Percentiles rank a stretch among this genome's conserved stretches.
phyloP scores from a whole-genome alignment of 2,113 vertebrate species.

The Nesospiza acunhae region DNA sequence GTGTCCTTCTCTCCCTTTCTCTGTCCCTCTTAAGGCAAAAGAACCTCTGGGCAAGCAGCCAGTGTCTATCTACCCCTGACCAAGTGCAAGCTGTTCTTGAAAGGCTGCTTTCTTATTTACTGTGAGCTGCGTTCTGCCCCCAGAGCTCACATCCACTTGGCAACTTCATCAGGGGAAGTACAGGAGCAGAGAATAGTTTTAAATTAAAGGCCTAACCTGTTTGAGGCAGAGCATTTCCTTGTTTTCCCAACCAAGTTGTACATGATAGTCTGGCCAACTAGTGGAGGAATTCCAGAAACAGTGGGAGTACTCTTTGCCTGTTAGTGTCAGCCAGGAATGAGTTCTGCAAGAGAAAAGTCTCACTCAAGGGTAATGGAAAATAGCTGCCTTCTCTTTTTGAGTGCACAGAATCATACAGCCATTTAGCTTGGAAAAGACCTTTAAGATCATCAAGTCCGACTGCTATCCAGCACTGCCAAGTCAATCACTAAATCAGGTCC shows the following conservation, averaged over 20 bases:
- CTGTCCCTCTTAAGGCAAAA: background rate
- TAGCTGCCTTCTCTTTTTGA: background rate
- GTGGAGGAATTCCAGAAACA: background rate
- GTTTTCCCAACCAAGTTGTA: background rate
- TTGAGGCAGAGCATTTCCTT: background rate
- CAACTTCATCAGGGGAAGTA: background rate
- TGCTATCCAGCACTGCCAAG: background rate
- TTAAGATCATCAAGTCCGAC: background rate
- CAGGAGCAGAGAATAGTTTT: background rate
- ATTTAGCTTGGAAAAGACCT: background rate
- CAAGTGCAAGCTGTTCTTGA: constrained; percentile 24
- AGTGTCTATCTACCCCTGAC: background rate
- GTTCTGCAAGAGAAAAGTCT: background rate
- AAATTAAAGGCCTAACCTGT: constrained; percentile 11
- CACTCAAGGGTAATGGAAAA: background rate
- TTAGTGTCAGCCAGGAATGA: background rate
- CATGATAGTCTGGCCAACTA: background rate
- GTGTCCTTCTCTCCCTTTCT: background rate
- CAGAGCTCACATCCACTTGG: background rate
- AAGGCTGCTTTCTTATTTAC: constrained; percentile 12
- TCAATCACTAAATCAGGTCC: background rate
- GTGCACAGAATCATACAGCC: background rate
- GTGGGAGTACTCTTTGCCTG: background rate
- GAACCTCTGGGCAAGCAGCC: background rate
- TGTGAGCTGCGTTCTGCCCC: background rate